Evolutionary conservation across 2,797 vertebrate species (phyloP), one percentile per base, ranked within the genome.

Genomic region (Sebastes cheni): DNA sequence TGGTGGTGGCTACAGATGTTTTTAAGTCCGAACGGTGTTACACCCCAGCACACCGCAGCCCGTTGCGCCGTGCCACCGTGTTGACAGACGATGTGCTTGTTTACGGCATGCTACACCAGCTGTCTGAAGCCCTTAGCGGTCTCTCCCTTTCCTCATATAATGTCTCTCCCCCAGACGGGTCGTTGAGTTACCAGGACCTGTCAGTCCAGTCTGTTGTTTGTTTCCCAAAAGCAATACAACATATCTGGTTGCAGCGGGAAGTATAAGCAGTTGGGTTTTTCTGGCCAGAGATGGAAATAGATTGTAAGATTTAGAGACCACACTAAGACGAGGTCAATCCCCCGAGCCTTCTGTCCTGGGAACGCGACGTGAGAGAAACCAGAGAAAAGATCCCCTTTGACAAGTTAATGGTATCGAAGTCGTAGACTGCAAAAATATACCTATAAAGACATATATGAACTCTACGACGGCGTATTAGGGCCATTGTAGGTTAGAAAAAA

Each of bases 51-150:
- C 80, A 87, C 82, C 82, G 20, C 84, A 86, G 82, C 79, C 71
- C 23, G 42, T 66, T 65, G 84, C 83, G 23, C 76, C 10, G 46
- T 80, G 82, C 81, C 85, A 83, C 82, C 54, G 84, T 73, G 88
- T 84, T 93, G 92, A 92, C 82, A 86, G 91, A 89, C 67, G 16
- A 87, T 82, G 70, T 91, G 81, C 91, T 93, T 93, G 92, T 94
- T 93, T 92, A 92, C 50, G 67, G 87, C 81, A 90, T 10, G 72
- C 72, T 79, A 88, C 90, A 88, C 85, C 79, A 83, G 86, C 86
- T 88, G 83, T 90, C 86, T 80, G 32, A 85, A 87, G 73, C 78
- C 56, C 62, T 87, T 25, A 88, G 81, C 80, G 27, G 71, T 60
- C 72, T 29, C 72, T 72, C 72, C 67, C 68, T 80, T 58, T 78